Base-by-base conservation (phyloP, 2,888 invertebrate species). In the Steromphala cineraria region DNA sequence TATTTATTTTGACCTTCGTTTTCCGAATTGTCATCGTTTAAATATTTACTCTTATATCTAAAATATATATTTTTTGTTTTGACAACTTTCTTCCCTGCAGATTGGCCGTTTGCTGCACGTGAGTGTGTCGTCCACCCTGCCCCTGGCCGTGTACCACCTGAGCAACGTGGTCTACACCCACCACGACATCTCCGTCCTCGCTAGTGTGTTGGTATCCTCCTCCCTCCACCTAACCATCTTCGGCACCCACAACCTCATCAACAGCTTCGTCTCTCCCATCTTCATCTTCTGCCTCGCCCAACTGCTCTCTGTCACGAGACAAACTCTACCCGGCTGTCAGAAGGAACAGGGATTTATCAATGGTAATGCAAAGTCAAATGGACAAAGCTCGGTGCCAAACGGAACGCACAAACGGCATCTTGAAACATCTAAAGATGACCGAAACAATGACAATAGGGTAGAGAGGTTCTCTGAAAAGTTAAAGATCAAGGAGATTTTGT, bases 171-270 rank as follows among this genome's bases (percentile, higher is more conserved):
- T 88, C 19, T 82, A 82, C 77, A n/a, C 77, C n/a, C 24, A 17
- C 24, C 87, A 82, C 40, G 88, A 89, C 76, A 67, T 82, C 5
- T 89, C 86, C n/a, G 82, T 80, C 10, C 21, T 90, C 55, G 82
- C 90, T 0, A 82, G 88, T 81, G 82, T 90, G 31, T 84, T 91
- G 52, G 85, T 85, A n/a, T 84, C 87, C 3, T 85, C 83, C 10
- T 90, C 90, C 13, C 80, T 84, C 0, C 85, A 86, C 13, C 80
- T 91, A 71, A 86, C 87, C 53, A 86, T 90, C 7, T 82, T 90
- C 19, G 91, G 90, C 40, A 91, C 91, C 1, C 91, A 91, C 79
- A 89, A 89, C 2, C 82, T 91, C 15, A 81, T 89, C 40, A 90
- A 90, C 83, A 90, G 89, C 55, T 89, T 91, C 74, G 78, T 90